phyloP scores from a whole-genome alignment of 2,888 invertebrate genomes.

The Thelaira solivaga region DNA sequence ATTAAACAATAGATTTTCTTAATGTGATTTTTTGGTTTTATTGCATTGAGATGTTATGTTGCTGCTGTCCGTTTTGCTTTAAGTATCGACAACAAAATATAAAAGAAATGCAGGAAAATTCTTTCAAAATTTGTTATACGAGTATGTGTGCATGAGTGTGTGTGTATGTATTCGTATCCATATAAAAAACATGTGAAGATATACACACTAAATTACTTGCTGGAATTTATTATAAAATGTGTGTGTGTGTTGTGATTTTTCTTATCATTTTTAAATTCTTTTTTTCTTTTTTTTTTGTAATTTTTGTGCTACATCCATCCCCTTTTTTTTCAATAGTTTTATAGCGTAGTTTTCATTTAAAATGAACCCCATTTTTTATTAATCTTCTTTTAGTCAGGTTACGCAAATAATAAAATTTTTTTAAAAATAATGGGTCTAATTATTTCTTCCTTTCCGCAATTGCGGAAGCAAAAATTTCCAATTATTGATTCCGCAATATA shows the following conservation, averaged over 20 bases:
- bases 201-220: neutral
- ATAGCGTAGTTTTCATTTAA: neutral
- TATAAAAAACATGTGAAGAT: too few species aligned
- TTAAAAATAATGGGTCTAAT: too few species aligned
- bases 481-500: too few species aligned
- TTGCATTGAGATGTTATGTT: slow-evolving; percentile 19
- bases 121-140: neutral
- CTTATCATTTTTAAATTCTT: slow-evolving; percentile 15
- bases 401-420: neutral
- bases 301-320: too few species aligned
- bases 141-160: neutral
- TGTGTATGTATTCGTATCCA: too few species aligned
- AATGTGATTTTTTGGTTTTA: slow-evolving; percentile 1
- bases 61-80: neutral
- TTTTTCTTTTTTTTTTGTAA: neutral
- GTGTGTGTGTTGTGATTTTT: too few species aligned
- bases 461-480: too few species aligned
- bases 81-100: neutral
- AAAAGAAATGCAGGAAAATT: neutral
- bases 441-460: too few species aligned
- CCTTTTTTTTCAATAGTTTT: slow-evolving; percentile 24
- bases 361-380: neutral
- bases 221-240: neutral
- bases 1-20: slow-evolving; percentile 24
- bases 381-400: neutral